Percentiles rank a stretch among this genome's conserved stretches.
These are phyloP conservation scores for Apamea monoglypha DNA, from an alignment of 2,888 invertebrate genomes.

Conservation along the genomic window DNA sequence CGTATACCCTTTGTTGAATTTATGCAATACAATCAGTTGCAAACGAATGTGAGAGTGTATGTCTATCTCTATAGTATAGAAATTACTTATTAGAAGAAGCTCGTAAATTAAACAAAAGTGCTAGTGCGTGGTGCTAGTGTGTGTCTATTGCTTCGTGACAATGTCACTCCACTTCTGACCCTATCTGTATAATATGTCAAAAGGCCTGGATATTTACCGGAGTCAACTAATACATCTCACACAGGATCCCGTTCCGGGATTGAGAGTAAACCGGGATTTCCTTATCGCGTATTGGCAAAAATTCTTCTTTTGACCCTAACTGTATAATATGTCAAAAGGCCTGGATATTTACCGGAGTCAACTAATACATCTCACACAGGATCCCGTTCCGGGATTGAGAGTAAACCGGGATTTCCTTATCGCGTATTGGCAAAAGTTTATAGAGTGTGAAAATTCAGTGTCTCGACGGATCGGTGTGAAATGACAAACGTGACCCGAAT, in stretches of 20 bases:
- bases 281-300: slow-evolving; percentile 78
- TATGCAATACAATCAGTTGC: no score
- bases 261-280: slow-evolving; percentile 77
- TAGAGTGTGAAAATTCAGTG: slow-evolving; percentile 86
- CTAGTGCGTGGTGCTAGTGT: no score
- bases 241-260: slow-evolving; percentile 68
- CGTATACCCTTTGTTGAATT: no score
- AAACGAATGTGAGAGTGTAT: no score
- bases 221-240: slow-evolving; percentile 71
- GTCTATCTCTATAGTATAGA: no score
- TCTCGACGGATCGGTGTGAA: slow-evolving; percentile 80
- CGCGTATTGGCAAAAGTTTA: slow-evolving; percentile 82
- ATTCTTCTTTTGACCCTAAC: no score
- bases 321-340: no score
- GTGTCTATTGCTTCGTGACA: no score
- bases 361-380: slow-evolving; percentile 69
- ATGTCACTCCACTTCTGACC: no score
- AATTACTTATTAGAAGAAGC: no score
- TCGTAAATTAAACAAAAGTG: no score
- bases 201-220: slow-evolving; percentile 58
- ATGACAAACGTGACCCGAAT: slow-evolving; percentile 85
- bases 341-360: slow-evolving; percentile 66
- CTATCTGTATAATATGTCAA: slow-evolving; percentile 60
- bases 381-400: slow-evolving; percentile 69
- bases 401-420: slow-evolving; percentile 79